Conservation (phyloP, 2,888 invertebrate species). For the Chironomus tentans region DNA sequence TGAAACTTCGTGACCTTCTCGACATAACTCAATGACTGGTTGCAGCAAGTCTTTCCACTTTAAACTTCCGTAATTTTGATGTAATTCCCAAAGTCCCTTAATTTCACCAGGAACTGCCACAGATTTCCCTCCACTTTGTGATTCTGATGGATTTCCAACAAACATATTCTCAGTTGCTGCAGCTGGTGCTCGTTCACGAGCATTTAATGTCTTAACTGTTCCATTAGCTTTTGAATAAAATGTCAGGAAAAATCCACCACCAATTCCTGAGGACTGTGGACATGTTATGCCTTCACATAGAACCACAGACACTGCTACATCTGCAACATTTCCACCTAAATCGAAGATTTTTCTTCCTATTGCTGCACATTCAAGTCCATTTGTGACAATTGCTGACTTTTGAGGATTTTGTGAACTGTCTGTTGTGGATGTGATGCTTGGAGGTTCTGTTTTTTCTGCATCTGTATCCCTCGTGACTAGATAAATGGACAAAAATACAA, state of each 20-base stretch:
- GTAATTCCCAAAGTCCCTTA: constrained; percentile 70
- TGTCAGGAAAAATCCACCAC: constrained; percentile 82
- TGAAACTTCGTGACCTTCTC: constrained; percentile 60
- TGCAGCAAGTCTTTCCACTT: constrained; percentile 70
- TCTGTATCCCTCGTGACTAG: too few relatives aligned
- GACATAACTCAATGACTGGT: constrained; percentile 61
- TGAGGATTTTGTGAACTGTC: background rate
- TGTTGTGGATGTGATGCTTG: background rate
- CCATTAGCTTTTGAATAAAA: constrained; percentile 56
- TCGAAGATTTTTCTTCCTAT: constrained; percentile 63
- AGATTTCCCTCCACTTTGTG: constrained; percentile 41
- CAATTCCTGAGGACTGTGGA: constrained; percentile 64
- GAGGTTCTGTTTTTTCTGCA: too few relatives aligned
- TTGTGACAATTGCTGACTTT: constrained; percentile 54
- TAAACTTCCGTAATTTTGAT: constrained; percentile 62
- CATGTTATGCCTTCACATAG: constrained; percentile 79
- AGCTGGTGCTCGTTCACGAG: constrained; percentile 68
- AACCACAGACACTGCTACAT: constrained; percentile 75
- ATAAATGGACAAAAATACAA: too few relatives aligned
- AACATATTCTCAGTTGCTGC: constrained; percentile 62
- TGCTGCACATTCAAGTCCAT: constrained; percentile 63
- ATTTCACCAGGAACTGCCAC: constrained; percentile 88
- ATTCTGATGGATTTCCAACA: constrained; percentile 38
- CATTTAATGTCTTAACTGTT: constrained; percentile 55
- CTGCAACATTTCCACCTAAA: constrained; percentile 68